Evolutionary conservation across 2,797 vertebrate species (phyloP), one percentile per base, ranked within the genome.

Genomic region (Alectoris magna): DNA sequence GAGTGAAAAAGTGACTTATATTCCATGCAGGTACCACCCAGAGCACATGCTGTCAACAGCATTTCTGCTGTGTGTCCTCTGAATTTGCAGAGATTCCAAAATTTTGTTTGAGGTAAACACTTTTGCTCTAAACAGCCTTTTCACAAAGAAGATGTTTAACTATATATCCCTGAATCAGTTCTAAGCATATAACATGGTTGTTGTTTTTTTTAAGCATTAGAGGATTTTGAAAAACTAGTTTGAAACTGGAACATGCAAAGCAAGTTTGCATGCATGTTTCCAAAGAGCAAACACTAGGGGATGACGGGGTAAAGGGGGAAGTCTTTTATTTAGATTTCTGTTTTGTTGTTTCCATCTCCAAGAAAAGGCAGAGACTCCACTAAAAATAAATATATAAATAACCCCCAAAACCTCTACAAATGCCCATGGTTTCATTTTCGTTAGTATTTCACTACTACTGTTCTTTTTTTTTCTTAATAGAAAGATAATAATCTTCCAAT

Each of bases 261-360:
- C 15, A 85, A 10, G 7, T 15, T 29, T 27, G 5, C 56, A 6
- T 22, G 3, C 3, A 43, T 70, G 8, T 39, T 80, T 72, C 24
- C 55, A 85, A 80, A 83, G 2, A 11, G 3, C 11, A 82, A 70
- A 10, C 39, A 62, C 29, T 5, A 72, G 18, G 1, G 6, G 11
- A 56, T 6, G 6, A 66, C 8, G 49, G 24, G 49, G 7, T 8
- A 5, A 3, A 2, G 5, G 4, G 2, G 5, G 2, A 3, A 2
- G 0, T 1, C 9, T 74, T 31, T 63, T 31, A 49, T 55, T 81
- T 71, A 55, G 19, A 51, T 70, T 41, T 27, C 2, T 34, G 4
- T 8, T 72, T 27, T 51, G 5, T 48, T 56, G 10, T 22, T 66
- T 87, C 64, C 66, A 14, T 7, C 15, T 46, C 67, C 64, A 63